A percentile compares a stretch with the other conserved stretches of the same genome.
phyloP scores from a whole-genome alignment of 1,140 invertebrate genomes.

The Vanessa atalanta region DNA sequence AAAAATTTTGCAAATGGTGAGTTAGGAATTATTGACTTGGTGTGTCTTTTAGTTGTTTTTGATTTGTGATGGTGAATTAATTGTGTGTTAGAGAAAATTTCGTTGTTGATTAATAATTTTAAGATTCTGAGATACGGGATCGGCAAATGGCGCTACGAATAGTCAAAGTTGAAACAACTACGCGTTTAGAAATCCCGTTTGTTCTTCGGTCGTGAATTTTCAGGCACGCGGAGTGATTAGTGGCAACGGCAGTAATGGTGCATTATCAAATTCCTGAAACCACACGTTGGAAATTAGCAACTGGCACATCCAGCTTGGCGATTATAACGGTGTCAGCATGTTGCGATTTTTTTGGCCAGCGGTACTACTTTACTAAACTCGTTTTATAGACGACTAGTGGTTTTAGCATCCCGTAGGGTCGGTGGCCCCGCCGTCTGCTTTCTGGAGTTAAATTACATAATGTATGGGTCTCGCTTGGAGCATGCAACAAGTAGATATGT shows the following conservation, averaged over 20 bases:
- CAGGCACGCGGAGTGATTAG: conserved; percentile 70
- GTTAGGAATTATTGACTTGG: conserved; percentile 78
- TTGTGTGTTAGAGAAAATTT: conserved; percentile 68
- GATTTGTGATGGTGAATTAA: conserved; percentile 72
- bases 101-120: conserved; percentile 77
- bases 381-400: conserved; percentile 81
- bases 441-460: conserved; percentile 81
- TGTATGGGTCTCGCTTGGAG: conserved; percentile 77
- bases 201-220: conserved; percentile 69
- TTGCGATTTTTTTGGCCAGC: conserved; percentile 82
- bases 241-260: conserved; percentile 74
- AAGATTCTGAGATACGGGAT: conserved; percentile 77
- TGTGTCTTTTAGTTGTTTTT: conserved; percentile 62
- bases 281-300: conserved; percentile 74
- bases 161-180: conserved; percentile 80
- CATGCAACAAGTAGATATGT: conserved; percentile 82
- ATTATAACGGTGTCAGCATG: conserved; percentile 82
- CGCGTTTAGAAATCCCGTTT: conserved; percentile 79
- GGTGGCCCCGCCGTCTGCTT: conserved; percentile 74
- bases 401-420: conserved; percentile 80
- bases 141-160: conserved; percentile 81
- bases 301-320: conserved; percentile 80
- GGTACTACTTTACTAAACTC: conserved; percentile 82
- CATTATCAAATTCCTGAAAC: conserved; percentile 73
- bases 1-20: conserved; percentile 82